Evolutionary conservation across 2,113 vertebrate genomes (phyloP), one percentile per base, ranked within the genome.

Genomic region (Emydura subglobosa): DNA sequence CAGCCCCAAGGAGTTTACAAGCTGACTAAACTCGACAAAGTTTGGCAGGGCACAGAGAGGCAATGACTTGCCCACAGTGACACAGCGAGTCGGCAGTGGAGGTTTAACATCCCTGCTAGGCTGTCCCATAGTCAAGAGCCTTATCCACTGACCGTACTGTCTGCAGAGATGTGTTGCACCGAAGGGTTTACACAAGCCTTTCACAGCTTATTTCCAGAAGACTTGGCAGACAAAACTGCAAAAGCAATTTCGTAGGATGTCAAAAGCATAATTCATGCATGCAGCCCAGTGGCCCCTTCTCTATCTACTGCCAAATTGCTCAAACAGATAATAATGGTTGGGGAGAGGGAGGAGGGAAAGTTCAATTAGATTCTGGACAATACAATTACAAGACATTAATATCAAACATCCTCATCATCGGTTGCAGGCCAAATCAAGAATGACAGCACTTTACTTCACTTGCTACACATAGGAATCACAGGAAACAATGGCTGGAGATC

Each of bases 401-500:
- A 54, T 39, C 68, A 11, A 31, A 76, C 61, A 92, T 68, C 76
- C 86, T 87, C 80, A 4, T 51, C 78, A 49, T 87, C 44, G 5
- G 0, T 21, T 17, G 78, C 1, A 2, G 80, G 89, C 54, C 91
- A 83, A 44, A 68, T 93, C 49, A 2, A 1, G 79, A 31, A 82
- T 3, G 0, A 11, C 0, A 3, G 88, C 88, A 83, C 65, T 25
- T 59, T 25, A 91, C 12, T 53, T 0, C 0, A 47, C 19, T 61
- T 25, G 9, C 0, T 0, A 0, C 8, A 0, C 0, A 39, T 21
- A 39, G 59, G 61, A 6, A 6, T 29, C 44, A 82, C 1, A 0
- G 85, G 44, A 51, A 85, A 24, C 65, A 34, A 0, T 44, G 78
- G 7, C 0, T 0, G 80, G 0, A 1, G 42, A 2, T 5, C 2